phyloP scores from a whole-genome alignment of 2,113 vertebrate genomes.

The Phalacrocorax pelagicus region DNA sequence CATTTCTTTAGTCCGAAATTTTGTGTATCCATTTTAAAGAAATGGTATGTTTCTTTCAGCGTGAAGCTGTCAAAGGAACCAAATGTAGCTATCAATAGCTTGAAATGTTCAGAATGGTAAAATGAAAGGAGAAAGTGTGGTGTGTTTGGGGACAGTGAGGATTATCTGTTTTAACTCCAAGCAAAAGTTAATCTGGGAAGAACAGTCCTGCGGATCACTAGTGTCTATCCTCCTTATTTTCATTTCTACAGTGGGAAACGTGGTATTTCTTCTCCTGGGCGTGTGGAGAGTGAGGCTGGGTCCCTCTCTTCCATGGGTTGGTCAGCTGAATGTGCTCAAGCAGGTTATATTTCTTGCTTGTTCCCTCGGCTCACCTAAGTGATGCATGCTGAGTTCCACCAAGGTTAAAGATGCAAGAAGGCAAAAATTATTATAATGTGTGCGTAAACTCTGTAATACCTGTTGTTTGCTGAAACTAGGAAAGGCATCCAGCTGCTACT shows the following conservation, averaged over 20 bases:
- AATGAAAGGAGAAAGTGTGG: not conserved
- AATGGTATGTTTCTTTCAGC: not conserved
- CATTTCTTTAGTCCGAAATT: not conserved
- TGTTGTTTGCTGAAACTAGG: not conserved
- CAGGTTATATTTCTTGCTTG: not conserved
- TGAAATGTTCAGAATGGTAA: not conserved
- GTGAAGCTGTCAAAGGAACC: not conserved
- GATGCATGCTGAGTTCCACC: not conserved
- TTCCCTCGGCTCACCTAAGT: not conserved
- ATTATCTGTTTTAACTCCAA: not conserved
- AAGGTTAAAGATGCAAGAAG: not conserved
- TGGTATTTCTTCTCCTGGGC: not conserved
- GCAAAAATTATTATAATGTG: not conserved
- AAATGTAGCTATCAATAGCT: not conserved
- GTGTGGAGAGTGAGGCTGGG: not conserved
- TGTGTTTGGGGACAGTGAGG: not conserved
- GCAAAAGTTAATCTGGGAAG: not conserved
- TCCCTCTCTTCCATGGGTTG: not conserved
- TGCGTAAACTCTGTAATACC: not conserved
- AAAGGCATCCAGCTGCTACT: not conserved
- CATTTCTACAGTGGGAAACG: not conserved
- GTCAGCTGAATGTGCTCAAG: not conserved
- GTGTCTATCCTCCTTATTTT: not conserved
- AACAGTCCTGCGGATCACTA: not conserved
- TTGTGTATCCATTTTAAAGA: not conserved